A percentile compares a stretch with the other conserved stretches of the same genome.
phyloP scores from a whole-genome alignment of 2,113 vertebrate genomes.

The Candoia aspera region DNA sequence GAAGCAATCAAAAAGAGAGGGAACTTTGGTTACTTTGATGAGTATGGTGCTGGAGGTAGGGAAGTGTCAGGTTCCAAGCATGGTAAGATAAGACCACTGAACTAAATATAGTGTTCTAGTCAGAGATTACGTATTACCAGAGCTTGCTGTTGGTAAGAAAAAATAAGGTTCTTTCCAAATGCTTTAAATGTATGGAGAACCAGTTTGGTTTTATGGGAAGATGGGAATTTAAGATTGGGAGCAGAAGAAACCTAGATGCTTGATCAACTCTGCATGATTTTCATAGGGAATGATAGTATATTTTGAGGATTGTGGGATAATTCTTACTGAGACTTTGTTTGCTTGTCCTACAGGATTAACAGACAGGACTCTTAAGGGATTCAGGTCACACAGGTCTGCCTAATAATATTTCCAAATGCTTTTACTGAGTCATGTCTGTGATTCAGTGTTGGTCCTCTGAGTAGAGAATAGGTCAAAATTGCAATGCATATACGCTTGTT shows the following conservation, averaged over 20 bases:
- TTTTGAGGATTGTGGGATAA: neutral
- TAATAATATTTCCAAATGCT: neutral
- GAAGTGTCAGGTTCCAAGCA: neutral
- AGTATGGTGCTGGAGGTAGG: neutral
- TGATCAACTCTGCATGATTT: neutral
- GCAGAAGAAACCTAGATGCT: no score
- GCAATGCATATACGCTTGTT: neutral
- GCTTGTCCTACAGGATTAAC: neutral
- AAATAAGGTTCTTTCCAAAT: neutral
- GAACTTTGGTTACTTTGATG: neutral
- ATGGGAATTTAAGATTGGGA: neutral
- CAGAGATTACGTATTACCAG: no score
- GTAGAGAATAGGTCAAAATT: neutral
- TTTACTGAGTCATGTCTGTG: neutral
- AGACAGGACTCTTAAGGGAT: neutral
- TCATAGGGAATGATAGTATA: neutral
- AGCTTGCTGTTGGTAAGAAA: neutral
- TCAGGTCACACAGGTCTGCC: neutral
- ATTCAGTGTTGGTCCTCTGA: neutral
- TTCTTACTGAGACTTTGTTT: neutral
- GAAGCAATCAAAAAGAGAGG: neutral
- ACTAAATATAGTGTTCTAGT: neutral
- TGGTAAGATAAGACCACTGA: neutral
- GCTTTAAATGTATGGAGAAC: neutral
- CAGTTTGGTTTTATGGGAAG: neutral